Base-by-base conservation (phyloP, 1,140 invertebrate genomes). In the Megalonaias nervosa region DNA sequence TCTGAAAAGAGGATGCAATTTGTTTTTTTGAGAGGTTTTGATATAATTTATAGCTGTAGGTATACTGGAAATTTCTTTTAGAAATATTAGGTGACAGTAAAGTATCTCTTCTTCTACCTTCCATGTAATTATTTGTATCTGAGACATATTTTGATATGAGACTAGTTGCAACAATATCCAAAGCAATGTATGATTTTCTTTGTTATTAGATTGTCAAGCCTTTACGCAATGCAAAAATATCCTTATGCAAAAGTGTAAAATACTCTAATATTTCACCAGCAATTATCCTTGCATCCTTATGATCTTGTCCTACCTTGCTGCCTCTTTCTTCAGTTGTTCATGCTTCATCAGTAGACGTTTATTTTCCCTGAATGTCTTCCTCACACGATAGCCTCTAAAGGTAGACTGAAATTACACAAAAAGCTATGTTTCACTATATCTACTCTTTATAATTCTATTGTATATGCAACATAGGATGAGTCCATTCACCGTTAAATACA, bases 311-410 rank as follows among this genome's bases (percentile, higher is more conserved):
- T 72, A 89, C 89, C 86, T 87, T 38, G 88, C 89, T 76, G 89
- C 90, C 74, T 90, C 89, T 79, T 90, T 91, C 66, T 88, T 88
- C 48, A 91, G 71, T 71, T 90, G 89, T 75, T 91, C 90, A 79
- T 91, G 90, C 79, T 90, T 90, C 90, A 90, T 90, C 23, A 91
- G 80, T n/a, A 91, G 75, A 65, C 85, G 83, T 74, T 90, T 91
- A 64, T 89, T 83, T 77, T 90, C 90, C 19, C 86, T 85, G 73
- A 90, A 90, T 56, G 89, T 89, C 77, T 91, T 90, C 15, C 89
- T 75, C 3, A 91, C 87, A 67, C 89, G 48, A 71, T 87, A 90
- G 0, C 90, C 89, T 67, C 88, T 77, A 79, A 90, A 90, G 17
- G 85, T 83, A 17, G 88, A 88, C 89, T 90, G 79, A 17, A 85